Conservation (phyloP, 2,797 vertebrate genomes). For the Manis crassicaudata region DNA sequence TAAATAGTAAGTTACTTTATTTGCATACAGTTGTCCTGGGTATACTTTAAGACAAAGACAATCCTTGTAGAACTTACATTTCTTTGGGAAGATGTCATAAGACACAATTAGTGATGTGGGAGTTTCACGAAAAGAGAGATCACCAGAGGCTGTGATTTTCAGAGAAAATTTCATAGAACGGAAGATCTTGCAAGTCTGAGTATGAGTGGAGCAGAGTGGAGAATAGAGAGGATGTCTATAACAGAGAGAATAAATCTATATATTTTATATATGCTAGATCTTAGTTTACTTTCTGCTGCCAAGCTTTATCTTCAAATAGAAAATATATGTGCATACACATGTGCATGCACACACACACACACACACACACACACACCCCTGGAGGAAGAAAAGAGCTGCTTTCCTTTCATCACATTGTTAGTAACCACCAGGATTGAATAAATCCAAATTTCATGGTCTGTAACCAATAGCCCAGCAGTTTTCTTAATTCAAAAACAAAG, state of each 20-base stretch:
- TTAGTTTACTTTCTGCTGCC: neutral
- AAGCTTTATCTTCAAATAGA: neutral
- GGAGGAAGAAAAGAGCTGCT: neutral
- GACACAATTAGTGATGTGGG: neutral
- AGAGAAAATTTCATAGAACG: neutral
- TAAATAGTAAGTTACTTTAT: constrained; percentile 15
- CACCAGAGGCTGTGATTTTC: neutral
- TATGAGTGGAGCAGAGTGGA: neutral
- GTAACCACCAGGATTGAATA: neutral
- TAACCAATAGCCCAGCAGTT: neutral
- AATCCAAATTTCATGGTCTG: neutral
- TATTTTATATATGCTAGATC: neutral
- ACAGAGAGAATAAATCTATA: neutral
- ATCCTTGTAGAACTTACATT: neutral
- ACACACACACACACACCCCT: neutral
- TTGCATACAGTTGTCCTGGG: neutral
- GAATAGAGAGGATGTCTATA: neutral
- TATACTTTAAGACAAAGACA: neutral
- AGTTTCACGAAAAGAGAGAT: neutral
- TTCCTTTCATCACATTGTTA: neutral
- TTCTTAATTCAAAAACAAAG: constrained; percentile 22
- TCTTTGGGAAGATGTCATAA: neutral
- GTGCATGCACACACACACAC: too few species aligned
- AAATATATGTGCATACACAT: neutral
- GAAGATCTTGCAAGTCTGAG: neutral